A percentile compares a stretch with the other conserved stretches of the same genome.
Evolutionary conservation across 2,113 vertebrate genomes (phyloP).

Genomic region (Aldabrachelys gigantea): DNA sequence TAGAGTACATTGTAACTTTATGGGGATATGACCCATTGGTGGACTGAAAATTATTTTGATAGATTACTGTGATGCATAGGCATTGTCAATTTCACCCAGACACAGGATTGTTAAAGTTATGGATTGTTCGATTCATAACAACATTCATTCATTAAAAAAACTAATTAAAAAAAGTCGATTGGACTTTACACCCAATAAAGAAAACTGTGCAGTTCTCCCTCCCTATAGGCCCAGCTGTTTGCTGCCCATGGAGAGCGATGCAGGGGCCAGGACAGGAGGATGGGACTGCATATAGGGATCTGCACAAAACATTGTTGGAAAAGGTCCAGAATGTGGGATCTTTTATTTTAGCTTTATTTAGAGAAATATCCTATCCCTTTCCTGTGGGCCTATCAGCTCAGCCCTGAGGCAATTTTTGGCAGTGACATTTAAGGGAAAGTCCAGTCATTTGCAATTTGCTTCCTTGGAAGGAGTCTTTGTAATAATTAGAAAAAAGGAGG

Average conservation of each 20-base stretch:
- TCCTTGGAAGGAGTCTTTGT: conserved; percentile 8
- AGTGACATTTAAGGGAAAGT: neutral
- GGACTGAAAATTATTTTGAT: conserved; percentile 9
- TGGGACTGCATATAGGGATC: neutral
- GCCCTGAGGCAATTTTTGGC: conserved; percentile 9
- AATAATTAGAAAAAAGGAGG: neutral
- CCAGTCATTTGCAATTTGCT: neutral
- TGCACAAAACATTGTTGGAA: neutral
- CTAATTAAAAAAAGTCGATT: neutral
- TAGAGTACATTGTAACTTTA: conserved; percentile 55
- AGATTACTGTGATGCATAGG: neutral
- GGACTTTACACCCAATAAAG: neutral
- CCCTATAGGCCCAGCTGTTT: neutral
- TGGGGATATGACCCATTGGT: neutral
- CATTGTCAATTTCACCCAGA: neutral
- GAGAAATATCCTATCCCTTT: neutral
- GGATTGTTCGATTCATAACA: neutral
- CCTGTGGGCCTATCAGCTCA: neutral
- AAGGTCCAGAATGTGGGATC: accelerated
- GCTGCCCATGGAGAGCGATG: neutral
- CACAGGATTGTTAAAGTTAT: neutral
- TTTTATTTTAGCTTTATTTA: conserved; percentile 9
- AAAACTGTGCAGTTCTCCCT: neutral
- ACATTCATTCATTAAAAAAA: neutral
- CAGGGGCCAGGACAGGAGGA: neutral